Evolutionary conservation across 2,888 invertebrate species (phyloP).

Genomic region (Chelonus formosanus): DNA sequence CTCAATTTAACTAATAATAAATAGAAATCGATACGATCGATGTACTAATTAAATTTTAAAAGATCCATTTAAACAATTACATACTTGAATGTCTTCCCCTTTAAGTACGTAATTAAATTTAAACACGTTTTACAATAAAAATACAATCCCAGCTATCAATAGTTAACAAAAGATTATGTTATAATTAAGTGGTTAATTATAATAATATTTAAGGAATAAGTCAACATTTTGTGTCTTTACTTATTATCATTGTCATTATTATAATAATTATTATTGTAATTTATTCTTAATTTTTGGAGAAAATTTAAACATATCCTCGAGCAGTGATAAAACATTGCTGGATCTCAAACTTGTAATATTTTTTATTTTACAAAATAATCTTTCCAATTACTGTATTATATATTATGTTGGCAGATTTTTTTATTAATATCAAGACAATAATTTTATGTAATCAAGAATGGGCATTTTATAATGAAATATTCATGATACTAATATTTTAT

Average conservation of each 20-base stretch:
- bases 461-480: too few relatives aligned
- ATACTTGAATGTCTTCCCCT: constrained; percentile 20
- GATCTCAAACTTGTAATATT: constrained; percentile 10
- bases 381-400: background rate
- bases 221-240: too few relatives aligned
- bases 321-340: constrained; percentile 5
- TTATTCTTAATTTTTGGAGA: background rate
- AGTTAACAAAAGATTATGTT: too few relatives aligned
- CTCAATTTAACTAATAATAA: constrained; percentile 30
- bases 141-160: background rate
- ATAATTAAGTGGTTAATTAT: too few relatives aligned
- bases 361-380: background rate
- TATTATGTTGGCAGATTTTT: background rate
- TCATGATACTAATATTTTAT: too few relatives aligned
- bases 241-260: too few relatives aligned
- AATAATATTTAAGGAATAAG: too few relatives aligned
- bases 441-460: constrained; percentile 1
- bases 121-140: background rate
- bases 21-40: background rate
- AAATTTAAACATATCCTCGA: constrained; percentile 5
- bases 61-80: constrained; percentile 31
- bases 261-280: too few relatives aligned
- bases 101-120: background rate
- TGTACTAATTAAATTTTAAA: constrained; percentile 12
- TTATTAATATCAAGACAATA: constrained; percentile 25